Conservation (phyloP, 2,113 vertebrate species). For the Vidua macroura region DNA sequence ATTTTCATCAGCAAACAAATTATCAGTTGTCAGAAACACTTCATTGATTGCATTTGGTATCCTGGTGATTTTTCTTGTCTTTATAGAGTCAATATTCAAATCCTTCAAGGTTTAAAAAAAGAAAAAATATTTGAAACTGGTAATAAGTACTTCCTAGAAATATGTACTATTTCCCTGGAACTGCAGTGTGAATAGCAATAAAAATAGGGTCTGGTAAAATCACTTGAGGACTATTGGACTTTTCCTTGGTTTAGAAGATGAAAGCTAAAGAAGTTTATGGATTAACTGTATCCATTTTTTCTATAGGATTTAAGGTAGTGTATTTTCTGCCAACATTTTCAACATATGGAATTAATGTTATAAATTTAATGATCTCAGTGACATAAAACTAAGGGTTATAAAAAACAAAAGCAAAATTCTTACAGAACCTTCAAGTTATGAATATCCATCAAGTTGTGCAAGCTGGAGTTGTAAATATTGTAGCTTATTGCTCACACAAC, state of each 20-base stretch:
- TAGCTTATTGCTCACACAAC: not conserved
- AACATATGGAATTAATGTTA: constrained; percentile 26
- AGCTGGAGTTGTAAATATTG: not conserved
- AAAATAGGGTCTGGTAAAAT: constrained; percentile 31
- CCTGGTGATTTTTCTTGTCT: not conserved
- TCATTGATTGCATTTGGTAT: not conserved
- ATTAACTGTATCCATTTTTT: constrained; percentile 24
- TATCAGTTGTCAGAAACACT: not conserved
- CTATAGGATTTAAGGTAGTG: not conserved
- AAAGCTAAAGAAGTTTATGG: constrained; percentile 8
- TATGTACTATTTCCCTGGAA: not conserved
- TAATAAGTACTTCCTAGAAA: constrained; percentile 48
- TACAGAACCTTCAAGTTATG: not conserved
- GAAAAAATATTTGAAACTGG: not conserved
- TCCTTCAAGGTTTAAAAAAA: not conserved
- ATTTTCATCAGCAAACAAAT: not conserved
- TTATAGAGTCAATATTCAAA: not conserved
- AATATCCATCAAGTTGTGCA: not conserved
- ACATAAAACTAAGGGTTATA: not conserved
- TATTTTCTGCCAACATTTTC: constrained; percentile 33
- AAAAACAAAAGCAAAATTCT: constrained; percentile 33
- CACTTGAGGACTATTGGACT: not conserved
- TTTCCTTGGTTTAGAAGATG: not conserved
- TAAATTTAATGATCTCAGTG: constrained; percentile 11
- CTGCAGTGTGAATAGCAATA: not conserved